These are phyloP conservation scores for Lepidurus apus DNA, from an alignment of 1,140 invertebrate genomes.

Conservation along the genomic window DNA sequence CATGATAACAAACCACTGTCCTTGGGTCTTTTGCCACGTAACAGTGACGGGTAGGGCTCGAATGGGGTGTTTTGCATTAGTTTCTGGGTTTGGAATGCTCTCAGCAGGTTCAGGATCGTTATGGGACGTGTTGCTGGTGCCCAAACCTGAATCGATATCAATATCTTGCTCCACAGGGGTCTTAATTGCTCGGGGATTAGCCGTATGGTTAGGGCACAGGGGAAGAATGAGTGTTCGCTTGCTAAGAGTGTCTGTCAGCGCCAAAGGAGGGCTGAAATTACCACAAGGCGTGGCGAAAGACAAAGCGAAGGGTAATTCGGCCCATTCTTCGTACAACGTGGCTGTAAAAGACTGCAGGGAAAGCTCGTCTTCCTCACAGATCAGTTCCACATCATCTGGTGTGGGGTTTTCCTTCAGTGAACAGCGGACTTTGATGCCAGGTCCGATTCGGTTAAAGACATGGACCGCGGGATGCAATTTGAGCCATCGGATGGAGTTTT, in stretches of 20 bases:
- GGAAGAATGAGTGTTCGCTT: neutral
- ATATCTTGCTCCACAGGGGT: neutral
- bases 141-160: slow-evolving; percentile 4
- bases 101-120: neutral
- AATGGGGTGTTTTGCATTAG: slow-evolving; percentile 30
- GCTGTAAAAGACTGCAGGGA: neutral
- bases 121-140: neutral
- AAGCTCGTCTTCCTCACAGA: neutral
- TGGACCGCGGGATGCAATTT: neutral
- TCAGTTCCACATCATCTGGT: neutral
- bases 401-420: neutral
- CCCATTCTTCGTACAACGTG: neutral
- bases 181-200: neutral
- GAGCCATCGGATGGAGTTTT: neutral
- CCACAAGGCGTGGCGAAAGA: slow-evolving; percentile 12
- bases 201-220: neutral
- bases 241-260: neutral
- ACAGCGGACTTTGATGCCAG: neutral
- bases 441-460: neutral
- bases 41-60: slow-evolving; percentile 38
- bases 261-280: neutral
- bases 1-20: slow-evolving; percentile 54
- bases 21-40: slow-evolving; percentile 43
- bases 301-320: neutral
- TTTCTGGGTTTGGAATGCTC: neutral